These are phyloP conservation scores for Argyresthia albistria DNA, from an alignment of 2,888 invertebrate species.

Conservation along the genomic window DNA sequence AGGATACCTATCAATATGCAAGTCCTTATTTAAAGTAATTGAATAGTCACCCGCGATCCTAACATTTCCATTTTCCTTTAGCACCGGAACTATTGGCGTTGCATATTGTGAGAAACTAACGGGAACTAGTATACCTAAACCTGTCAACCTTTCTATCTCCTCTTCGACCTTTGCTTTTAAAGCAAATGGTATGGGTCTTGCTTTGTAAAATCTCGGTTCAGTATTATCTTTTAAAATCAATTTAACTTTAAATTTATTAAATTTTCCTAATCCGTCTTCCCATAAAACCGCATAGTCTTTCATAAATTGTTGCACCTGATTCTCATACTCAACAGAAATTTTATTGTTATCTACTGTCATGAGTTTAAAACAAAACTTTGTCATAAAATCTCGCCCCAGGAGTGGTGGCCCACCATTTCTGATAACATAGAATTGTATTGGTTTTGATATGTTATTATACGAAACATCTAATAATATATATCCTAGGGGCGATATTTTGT, in stretches of 20 bases:
- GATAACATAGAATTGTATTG: slow-evolving; percentile 5
- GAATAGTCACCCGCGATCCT: not conserved
- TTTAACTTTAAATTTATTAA: slow-evolving; percentile 7
- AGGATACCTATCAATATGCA: not conserved
- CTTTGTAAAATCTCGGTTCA: slow-evolving; percentile 11
- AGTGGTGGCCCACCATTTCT: slow-evolving; percentile 5
- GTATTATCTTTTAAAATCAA: slow-evolving; percentile 7
- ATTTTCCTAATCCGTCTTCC: slow-evolving; percentile 6
- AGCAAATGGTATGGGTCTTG: not conserved
- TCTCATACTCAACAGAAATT: not conserved
- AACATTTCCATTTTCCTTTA: not conserved
- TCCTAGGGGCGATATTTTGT: slow-evolving; percentile 8
- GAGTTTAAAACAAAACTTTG: slow-evolving; percentile 1
- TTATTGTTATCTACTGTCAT: not conserved
- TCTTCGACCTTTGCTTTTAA: not conserved
- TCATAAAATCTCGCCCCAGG: slow-evolving; percentile 7
- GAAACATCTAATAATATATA: not conserved
- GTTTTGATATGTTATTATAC: not conserved
- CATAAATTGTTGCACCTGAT: not conserved
- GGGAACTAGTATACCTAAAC: not conserved
- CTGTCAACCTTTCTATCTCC: not conserved
- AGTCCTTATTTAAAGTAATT: not conserved
- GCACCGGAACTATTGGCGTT: not conserved
- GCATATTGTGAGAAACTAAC: not conserved
- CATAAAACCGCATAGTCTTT: not conserved